These are phyloP conservation scores for Atopsyche davidsoni DNA, from an alignment of 1,140 invertebrate genomes.

Conservation along the genomic window DNA sequence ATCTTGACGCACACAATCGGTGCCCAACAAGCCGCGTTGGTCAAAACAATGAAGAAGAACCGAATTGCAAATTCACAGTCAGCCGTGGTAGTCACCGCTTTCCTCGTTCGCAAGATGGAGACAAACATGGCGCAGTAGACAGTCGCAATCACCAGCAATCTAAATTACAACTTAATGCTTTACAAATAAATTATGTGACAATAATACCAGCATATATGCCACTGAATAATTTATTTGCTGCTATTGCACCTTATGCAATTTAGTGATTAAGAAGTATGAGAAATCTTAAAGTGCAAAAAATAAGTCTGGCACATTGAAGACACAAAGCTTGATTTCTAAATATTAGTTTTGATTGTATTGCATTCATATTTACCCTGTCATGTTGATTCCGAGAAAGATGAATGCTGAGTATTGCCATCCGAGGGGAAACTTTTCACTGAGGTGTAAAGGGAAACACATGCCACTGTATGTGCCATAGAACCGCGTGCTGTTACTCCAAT, in stretches of 20 bases:
- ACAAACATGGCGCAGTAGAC: constrained; percentile 61
- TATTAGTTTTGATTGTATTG: no score
- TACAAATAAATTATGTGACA: no score
- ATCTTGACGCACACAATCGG: constrained; percentile 68
- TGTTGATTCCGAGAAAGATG: constrained; percentile 66
- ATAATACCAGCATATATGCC: no score
- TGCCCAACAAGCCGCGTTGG: constrained; percentile 68
- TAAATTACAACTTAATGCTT: no score
- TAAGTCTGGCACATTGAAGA: no score
- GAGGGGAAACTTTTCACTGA: constrained; percentile 60
- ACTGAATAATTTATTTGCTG: no score
- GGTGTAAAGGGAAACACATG: constrained; percentile 69
- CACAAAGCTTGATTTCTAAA: no score
- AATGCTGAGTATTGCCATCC: constrained; percentile 74
- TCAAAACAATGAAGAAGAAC: constrained; percentile 71
- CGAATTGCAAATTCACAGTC: constrained; percentile 65
- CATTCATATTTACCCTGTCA: constrained; percentile 45
- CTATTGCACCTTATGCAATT: no score
- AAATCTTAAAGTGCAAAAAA: no score
- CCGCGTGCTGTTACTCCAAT: constrained; percentile 56
- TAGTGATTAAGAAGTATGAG: no score
- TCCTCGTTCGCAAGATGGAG: constrained; percentile 57
- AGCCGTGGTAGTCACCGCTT: constrained; percentile 52
- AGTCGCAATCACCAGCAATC: constrained; percentile 56
- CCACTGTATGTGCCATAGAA: constrained; percentile 65